Evolutionary conservation across 1,140 invertebrate species (phyloP).

Genomic region (Lethrus apterus): DNA sequence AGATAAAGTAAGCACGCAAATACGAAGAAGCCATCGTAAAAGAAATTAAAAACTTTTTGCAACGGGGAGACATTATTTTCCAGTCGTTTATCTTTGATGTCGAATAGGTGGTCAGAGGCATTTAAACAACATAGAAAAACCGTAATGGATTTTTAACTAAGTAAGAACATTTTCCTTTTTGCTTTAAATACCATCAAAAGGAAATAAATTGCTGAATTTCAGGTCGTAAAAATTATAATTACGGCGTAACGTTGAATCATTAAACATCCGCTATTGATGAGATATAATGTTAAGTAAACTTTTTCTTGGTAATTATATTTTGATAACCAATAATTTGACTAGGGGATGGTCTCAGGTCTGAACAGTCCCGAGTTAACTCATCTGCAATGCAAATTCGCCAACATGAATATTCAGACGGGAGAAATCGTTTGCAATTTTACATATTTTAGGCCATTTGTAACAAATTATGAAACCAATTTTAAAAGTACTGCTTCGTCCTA

Average conservation of each 20-base stretch:
- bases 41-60: slow-evolving; percentile 14
- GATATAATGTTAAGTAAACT: not conserved
- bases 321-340: slow-evolving; percentile 18
- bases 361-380: not conserved
- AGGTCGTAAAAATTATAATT: not conserved
- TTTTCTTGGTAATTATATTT: slow-evolving; percentile 12
- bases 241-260: not conserved
- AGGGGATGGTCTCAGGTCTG: slow-evolving; percentile 10
- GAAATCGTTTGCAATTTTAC: slow-evolving; percentile 17
- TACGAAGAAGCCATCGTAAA: not conserved
- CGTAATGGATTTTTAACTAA: slow-evolving; percentile 4
- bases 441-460: slow-evolving; percentile 18
- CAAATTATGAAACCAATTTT: slow-evolving; percentile 17
- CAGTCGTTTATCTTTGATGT: slow-evolving; percentile 1
- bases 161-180: not conserved
- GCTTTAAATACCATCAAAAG: not conserved
- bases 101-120: not conserved
- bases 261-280: not conserved
- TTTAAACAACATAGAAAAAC: not conserved
- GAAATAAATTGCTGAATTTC: not conserved
- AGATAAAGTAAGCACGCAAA: not conserved
- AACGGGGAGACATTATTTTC: not conserved
- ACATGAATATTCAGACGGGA: slow-evolving; percentile 17
- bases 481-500: slow-evolving; percentile 9
- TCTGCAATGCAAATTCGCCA: slow-evolving; percentile 15